Evolutionary conservation across 2,797 vertebrate species (phyloP).

Genomic region (Phoeniculus purpureus): DNA sequence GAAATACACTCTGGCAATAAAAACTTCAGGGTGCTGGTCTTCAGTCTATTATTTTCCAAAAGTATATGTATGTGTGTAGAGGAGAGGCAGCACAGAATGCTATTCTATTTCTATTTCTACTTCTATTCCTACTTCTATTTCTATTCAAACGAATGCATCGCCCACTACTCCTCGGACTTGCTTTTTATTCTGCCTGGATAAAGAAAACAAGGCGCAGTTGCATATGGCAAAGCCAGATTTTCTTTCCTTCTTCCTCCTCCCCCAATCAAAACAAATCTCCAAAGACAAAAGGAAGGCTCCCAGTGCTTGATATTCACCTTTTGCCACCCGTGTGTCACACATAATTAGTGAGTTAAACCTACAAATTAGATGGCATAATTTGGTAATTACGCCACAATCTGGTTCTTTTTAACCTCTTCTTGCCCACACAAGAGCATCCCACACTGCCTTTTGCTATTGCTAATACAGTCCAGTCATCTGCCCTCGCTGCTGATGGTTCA

Average conservation of each 20-base stretch:
- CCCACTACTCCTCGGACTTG: neutral
- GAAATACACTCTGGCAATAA: neutral
- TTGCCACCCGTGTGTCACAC: constrained; percentile 37
- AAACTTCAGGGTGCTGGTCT: neutral
- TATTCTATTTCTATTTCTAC: neutral
- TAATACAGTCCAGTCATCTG: neutral
- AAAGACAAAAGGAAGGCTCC: constrained; percentile 58
- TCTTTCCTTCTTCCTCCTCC: neutral
- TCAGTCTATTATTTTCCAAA: neutral
- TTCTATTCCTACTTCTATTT: neutral
- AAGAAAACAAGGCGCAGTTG: neutral
- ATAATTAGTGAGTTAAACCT: constrained; percentile 68
- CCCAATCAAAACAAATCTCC: constrained; percentile 41
- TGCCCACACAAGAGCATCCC: neutral
- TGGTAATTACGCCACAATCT: constrained; percentile 63
- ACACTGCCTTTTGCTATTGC: accelerated
- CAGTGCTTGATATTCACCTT: constrained; percentile 47
- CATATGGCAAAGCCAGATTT: constrained; percentile 7
- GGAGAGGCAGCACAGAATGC: neutral
- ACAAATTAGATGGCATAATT: constrained; percentile 61
- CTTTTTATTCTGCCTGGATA: constrained; percentile 28
- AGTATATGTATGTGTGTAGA: neutral
- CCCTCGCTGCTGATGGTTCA: neutral
- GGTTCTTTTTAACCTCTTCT: constrained; percentile 60
- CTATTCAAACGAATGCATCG: neutral